Percentiles rank a stretch among this genome's conserved stretches.
These are phyloP conservation scores for Eurois occulta DNA, from an alignment of 2,888 invertebrate species.

Conservation along the genomic window DNA sequence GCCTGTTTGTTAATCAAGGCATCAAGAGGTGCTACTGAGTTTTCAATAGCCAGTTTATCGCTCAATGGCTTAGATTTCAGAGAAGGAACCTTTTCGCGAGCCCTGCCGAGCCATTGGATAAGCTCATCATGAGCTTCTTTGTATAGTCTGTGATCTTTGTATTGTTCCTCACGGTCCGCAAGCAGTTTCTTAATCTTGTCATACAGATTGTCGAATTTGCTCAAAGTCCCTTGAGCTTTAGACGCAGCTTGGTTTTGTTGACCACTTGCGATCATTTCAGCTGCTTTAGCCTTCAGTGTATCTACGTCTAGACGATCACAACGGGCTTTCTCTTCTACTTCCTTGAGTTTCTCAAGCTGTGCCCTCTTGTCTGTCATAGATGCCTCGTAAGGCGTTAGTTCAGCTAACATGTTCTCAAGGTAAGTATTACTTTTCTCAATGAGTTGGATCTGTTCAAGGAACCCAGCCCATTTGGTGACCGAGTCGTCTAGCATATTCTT, in stretches of 20 bases:
- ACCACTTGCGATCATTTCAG: conserved; percentile 96
- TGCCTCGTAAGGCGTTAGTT: conserved; percentile 94
- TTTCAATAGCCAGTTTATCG: conserved; percentile 97
- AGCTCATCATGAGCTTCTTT: conserved; percentile 98
- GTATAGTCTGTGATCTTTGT: conserved; percentile 96
- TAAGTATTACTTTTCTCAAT: conserved; percentile 95
- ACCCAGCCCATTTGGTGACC: conserved; percentile 97
- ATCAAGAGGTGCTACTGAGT: conserved; percentile 96
- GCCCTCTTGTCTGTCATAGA: conserved; percentile 96
- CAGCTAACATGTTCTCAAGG: conserved; percentile 93
- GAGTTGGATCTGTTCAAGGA: conserved; percentile 96
- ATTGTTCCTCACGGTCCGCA: conserved; percentile 95
- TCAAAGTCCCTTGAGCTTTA: conserved; percentile 96
- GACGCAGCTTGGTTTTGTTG: conserved; percentile 95
- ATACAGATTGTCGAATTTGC: conserved; percentile 95
- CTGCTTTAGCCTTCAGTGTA: conserved; percentile 94
- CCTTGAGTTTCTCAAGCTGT: conserved; percentile 96
- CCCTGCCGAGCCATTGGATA: conserved; percentile 96
- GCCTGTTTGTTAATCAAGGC: conserved; percentile 96
- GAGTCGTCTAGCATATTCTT: conserved; percentile 96
- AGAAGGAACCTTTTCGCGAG: conserved; percentile 97
- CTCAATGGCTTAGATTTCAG: conserved; percentile 95
- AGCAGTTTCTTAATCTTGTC: conserved; percentile 94
- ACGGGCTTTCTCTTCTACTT: conserved; percentile 96
- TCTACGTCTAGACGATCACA: conserved; percentile 98